Conservation (phyloP, 2,888 invertebrate species). For the Linnaemya tessellans region DNA sequence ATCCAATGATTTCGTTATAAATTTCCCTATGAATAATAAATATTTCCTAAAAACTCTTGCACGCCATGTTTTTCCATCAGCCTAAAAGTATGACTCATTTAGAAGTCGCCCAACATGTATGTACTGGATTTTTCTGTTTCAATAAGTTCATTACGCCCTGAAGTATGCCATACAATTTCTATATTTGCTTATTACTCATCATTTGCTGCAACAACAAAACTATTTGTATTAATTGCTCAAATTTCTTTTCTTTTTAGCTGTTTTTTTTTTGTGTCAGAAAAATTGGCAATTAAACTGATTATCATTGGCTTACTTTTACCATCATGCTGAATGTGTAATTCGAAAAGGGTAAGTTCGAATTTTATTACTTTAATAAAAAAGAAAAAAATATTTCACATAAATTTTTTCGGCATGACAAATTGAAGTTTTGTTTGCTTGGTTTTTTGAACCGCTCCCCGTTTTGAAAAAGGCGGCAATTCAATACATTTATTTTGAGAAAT, state of each 20-base stretch:
- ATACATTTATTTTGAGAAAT: conserved; percentile 3
- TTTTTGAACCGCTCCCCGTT: conserved; percentile 24
- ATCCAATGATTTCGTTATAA: not conserved
- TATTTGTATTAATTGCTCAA: not conserved
- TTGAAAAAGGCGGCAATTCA: conserved; percentile 3
- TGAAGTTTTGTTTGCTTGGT: not conserved
- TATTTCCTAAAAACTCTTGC: conserved; percentile 2
- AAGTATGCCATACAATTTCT: conserved; percentile 31
- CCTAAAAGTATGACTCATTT: conserved; percentile 61
- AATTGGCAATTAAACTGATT: conserved; percentile 8
- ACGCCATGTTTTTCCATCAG: not conserved
- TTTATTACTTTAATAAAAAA: conserved; percentile 5
- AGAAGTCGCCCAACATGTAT: conserved; percentile 37
- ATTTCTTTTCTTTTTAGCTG: conserved; percentile 20
- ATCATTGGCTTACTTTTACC: not conserved
- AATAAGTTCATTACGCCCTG: not conserved
- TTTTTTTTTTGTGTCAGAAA: not conserved
- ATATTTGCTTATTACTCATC: conserved; percentile 33
- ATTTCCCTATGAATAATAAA: conserved; percentile 11
- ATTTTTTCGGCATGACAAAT: not conserved
- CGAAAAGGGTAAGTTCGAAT: conserved; percentile 27
- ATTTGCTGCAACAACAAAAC: not conserved
- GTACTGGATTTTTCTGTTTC: not conserved
- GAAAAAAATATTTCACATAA: not conserved
- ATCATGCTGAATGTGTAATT: conserved; percentile 1